A percentile compares a stretch with the other conserved stretches of the same genome.
phyloP scores from a whole-genome alignment of 2,797 vertebrate genomes.

The Anguilla anguilla region DNA sequence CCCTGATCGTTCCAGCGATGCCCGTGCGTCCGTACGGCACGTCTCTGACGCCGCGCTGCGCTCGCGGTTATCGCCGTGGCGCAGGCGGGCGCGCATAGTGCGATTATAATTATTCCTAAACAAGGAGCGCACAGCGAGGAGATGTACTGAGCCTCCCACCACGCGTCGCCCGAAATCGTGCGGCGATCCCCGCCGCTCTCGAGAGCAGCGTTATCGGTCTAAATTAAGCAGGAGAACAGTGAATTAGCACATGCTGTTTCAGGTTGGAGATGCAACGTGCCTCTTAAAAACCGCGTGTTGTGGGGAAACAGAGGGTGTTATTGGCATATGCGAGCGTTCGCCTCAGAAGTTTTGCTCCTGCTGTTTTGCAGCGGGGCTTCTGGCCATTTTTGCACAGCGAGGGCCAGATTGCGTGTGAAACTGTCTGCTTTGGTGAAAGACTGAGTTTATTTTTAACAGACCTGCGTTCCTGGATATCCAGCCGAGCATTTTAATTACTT shows the following conservation, averaged over 20 bases:
- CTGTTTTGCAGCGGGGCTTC: background rate
- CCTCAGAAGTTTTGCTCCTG: constrained; percentile 14
- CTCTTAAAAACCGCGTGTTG: constrained; percentile 12
- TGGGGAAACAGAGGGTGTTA: constrained; percentile 19
- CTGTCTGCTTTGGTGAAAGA: constrained; percentile 28
- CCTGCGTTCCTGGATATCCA: constrained; percentile 30
- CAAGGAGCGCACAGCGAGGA: background rate
- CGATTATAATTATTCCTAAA: constrained; percentile 28
- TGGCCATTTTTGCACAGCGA: constrained; percentile 26
- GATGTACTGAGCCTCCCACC: background rate
- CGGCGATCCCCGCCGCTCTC: constrained; percentile 28
- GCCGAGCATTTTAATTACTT: constrained; percentile 46
- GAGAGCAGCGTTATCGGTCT: constrained; percentile 13
- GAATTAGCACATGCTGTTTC: constrained; percentile 43
- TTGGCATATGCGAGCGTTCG: constrained; percentile 27
- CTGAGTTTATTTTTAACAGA: constrained; percentile 40
- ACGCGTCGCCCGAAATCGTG: background rate
- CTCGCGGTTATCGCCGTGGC: background rate
- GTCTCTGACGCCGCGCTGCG: background rate
- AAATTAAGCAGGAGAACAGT: constrained; percentile 32
- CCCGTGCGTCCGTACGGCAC: background rate
- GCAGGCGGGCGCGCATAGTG: background rate
- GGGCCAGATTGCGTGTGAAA: constrained; percentile 33
- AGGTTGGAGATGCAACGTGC: constrained; percentile 29
- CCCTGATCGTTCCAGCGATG: background rate